Conservation (phyloP, 2,113 vertebrate genomes). For the Pterocles burchelli region DNA sequence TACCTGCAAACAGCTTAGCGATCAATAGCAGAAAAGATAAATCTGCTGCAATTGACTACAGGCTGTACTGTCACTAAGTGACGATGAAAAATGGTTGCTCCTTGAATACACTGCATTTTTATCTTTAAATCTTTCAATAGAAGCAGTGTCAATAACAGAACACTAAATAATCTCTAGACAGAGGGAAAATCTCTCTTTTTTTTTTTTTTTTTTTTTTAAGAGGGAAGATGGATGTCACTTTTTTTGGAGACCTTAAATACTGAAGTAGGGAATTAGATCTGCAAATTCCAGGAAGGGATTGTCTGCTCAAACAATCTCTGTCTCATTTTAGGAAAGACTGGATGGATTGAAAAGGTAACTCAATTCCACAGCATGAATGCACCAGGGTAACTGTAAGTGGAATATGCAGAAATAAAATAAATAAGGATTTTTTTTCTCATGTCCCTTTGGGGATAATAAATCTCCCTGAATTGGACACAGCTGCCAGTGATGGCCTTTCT, state of each 20-base stretch:
- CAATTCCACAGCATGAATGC: background rate
- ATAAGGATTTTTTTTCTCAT: background rate
- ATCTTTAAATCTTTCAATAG: slow-evolving; percentile 79
- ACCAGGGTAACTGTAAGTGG: background rate
- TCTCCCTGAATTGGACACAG: slow-evolving; percentile 45
- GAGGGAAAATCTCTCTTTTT: slow-evolving; percentile 54
- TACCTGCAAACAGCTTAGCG: slow-evolving; percentile 42
- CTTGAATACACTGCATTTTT: slow-evolving; percentile 75
- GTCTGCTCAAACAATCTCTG: background rate
- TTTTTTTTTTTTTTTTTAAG: background rate
- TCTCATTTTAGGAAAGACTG: slow-evolving; percentile 11
- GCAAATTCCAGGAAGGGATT: slow-evolving; percentile 55
- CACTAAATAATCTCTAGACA: slow-evolving; percentile 77
- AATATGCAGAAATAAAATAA: slow-evolving; percentile 46
- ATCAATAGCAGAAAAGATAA: slow-evolving; percentile 79
- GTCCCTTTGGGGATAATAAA: slow-evolving; percentile 29
- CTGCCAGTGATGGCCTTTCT: slow-evolving; percentile 56
- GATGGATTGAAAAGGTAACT: background rate
- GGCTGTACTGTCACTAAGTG: slow-evolving; percentile 76
- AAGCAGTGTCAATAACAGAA: slow-evolving; percentile 73
- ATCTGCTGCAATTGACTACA: slow-evolving; percentile 75
- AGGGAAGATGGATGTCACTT: slow-evolving; percentile 67
- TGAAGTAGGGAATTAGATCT: slow-evolving; percentile 59
- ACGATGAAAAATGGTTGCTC: slow-evolving; percentile 75
- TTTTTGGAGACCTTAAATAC: slow-evolving; percentile 66